phyloP scores from a whole-genome alignment of 2,888 invertebrate genomes.

The Pecten maximus region DNA sequence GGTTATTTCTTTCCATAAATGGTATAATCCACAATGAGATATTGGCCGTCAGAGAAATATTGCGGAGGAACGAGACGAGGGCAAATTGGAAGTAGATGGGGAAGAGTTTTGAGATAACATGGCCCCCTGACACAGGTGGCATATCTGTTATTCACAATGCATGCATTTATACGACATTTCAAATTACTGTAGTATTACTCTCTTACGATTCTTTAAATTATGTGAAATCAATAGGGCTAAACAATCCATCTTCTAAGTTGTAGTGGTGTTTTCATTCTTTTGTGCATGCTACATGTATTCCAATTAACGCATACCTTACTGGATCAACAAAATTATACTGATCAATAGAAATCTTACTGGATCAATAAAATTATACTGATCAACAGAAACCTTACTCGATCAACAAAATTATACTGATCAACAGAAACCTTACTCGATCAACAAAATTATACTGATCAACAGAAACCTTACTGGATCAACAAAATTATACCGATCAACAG shows the following conservation, averaged over 20 bases:
- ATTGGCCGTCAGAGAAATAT: constrained; percentile 16
- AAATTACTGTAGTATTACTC: neutral
- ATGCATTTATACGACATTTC: neutral
- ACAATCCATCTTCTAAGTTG: neutral
- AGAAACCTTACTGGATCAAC: no score
- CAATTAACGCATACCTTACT: neutral
- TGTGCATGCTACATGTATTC: neutral
- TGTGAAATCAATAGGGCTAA: neutral
- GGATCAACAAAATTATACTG: no score
- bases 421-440: no score
- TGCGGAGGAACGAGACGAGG: neutral
- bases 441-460: no score
- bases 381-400: neutral
- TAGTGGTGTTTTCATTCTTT: neutral
- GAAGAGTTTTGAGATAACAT: neutral
- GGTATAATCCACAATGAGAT: constrained; percentile 33
- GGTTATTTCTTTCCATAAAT: constrained; percentile 17
- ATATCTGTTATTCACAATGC: neutral
- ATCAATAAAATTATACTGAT: neutral
- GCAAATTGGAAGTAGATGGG: constrained; percentile 20
- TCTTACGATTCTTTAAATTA: neutral
- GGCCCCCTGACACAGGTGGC: neutral
- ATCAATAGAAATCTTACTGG: no score
- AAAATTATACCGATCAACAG: no score
- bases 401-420: no score